A percentile compares a stretch with the other conserved stretches of the same genome.
Evolutionary conservation across 1,140 invertebrate genomes (phyloP).

Genomic region (Drosophila aff.): DNA sequence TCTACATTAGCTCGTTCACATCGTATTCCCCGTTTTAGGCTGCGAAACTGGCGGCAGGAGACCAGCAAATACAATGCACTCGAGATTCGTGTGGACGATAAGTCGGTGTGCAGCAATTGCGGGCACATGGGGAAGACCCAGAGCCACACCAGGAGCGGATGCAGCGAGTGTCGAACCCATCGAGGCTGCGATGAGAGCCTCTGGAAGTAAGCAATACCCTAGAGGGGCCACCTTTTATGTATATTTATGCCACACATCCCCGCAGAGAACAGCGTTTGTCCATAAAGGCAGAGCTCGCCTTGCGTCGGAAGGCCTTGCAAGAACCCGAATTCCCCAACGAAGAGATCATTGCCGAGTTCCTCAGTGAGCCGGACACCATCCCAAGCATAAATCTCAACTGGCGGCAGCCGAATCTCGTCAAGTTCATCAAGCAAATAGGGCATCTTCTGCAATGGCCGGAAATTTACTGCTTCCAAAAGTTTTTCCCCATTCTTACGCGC

Average conservation of each 20-base stretch:
- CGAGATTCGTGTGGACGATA: constrained; percentile 86
- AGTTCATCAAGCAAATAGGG: constrained; percentile 90
- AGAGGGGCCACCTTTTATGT: background rate
- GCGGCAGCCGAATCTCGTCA: constrained; percentile 88
- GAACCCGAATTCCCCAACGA: constrained; percentile 89
- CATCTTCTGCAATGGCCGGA: constrained; percentile 90
- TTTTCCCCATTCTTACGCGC: constrained; percentile 90
- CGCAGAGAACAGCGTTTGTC: constrained; percentile 87
- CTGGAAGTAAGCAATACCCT: constrained; percentile 87
- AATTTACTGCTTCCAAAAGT: constrained; percentile 91
- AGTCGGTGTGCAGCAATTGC: constrained; percentile 89
- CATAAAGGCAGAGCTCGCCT: constrained; percentile 89
- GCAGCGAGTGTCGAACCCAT: constrained; percentile 87
- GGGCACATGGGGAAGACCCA: constrained; percentile 88
- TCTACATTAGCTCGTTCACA: background rate
- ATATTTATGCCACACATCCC: background rate
- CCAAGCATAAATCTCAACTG: constrained; percentile 87
- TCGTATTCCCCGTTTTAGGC: constrained; percentile 62
- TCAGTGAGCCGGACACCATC: constrained; percentile 86
- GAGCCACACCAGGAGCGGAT: constrained; percentile 88
- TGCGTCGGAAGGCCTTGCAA: constrained; percentile 90
- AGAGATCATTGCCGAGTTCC: constrained; percentile 91
- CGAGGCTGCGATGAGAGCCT: constrained; percentile 87
- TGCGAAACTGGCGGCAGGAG: constrained; percentile 88
- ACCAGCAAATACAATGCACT: constrained; percentile 86